Base-by-base conservation (phyloP, 2,888 invertebrate genomes). In the Melanophora roralis region DNA sequence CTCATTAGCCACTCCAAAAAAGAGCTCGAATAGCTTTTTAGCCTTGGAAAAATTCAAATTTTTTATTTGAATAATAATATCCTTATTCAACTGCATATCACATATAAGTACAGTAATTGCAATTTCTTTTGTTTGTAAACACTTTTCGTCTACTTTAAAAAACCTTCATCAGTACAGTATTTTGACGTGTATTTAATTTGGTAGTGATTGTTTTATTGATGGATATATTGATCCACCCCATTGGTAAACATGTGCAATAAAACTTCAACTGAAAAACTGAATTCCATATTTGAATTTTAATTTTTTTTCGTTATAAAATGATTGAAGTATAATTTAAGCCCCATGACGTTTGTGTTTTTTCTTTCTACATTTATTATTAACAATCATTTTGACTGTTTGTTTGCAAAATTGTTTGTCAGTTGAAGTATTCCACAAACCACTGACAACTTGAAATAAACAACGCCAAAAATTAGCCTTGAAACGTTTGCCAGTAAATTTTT, bases 401-500 rank as follows among this genome's bases (percentile, higher is more conserved):
- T 57, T 38, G 19, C 34, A 36, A 69, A 59, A 57, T 43, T 76
- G 57, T 64, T 69, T 76, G 80, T 68, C 76, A 80, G 80, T 80
- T 76, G 68, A 80, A 80, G 80, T 80, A 80, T 76, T 76, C 76
- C 76, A 80, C 68, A 80, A 80, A 80, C 80, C 80, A 80, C 76
- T 73, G 76, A 76, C 80, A 80, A 80, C 80, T 80, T 80, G 72
- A 68, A 76, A 73, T 51, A 68, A 80, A 76, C 76, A 80, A 76
- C 72, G 64, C 76, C 80, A 76, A 80, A 80, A 73, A 69, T 73
- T 80, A 76, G 62, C 76, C 80, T 73, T 80, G 72, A 76, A 73
- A 68, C 45, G 57, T 65, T 73, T 47, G 4, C 51, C 55, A 21
- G 34, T 12, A 14, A 12, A 16, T 21, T 43, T 51, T 11, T 23